Percentiles rank a stretch among this genome's conserved stretches.
phyloP scores from a whole-genome alignment of 1,140 invertebrate species.

The Drosophila nebulosa region DNA sequence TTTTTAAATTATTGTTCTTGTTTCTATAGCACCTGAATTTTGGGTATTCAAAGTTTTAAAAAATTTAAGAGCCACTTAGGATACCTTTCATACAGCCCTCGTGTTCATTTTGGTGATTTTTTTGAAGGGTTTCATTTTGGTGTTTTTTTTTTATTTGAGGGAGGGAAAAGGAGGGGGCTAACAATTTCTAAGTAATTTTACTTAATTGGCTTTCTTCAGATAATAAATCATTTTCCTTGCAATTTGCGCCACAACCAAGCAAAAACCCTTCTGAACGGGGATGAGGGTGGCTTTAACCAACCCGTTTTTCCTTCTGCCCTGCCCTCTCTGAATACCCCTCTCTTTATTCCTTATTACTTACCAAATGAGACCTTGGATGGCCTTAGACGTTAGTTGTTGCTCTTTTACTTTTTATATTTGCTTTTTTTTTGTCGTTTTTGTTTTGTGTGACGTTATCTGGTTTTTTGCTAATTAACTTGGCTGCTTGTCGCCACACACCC shows the following conservation, averaged over 20 bases:
- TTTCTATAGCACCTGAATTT: too few species aligned
- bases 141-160: neutral
- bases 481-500: slow-evolving; percentile 50
- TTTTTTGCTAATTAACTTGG: slow-evolving; percentile 77
- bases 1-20: too few species aligned
- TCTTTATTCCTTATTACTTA: slow-evolving; percentile 10
- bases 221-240: slow-evolving; percentile 74
- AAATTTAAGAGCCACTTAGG: too few species aligned
- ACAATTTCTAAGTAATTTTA: slow-evolving; percentile 72
- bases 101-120: slow-evolving; percentile 19
- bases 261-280: slow-evolving; percentile 48
- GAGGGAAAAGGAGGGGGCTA: slow-evolving; percentile 10
- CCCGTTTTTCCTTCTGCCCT: neutral
- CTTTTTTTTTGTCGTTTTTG: slow-evolving; percentile 6
- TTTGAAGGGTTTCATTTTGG: slow-evolving; percentile 3
- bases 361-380: slow-evolving; percentile 46
- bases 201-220: slow-evolving; percentile 71
- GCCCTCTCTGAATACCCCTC: neutral
- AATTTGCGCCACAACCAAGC: slow-evolving; percentile 48
- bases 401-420: slow-evolving; percentile 33
- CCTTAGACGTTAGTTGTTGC: slow-evolving; percentile 53
- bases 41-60: too few species aligned
- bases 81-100: slow-evolving; percentile 7
- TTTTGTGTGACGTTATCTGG: slow-evolving; percentile 72
- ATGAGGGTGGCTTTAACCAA: neutral